A percentile compares a stretch with the other conserved stretches of the same genome.
Evolutionary conservation across 2,113 vertebrate genomes (phyloP).

Genomic region (Hemicordylus capensis): DNA sequence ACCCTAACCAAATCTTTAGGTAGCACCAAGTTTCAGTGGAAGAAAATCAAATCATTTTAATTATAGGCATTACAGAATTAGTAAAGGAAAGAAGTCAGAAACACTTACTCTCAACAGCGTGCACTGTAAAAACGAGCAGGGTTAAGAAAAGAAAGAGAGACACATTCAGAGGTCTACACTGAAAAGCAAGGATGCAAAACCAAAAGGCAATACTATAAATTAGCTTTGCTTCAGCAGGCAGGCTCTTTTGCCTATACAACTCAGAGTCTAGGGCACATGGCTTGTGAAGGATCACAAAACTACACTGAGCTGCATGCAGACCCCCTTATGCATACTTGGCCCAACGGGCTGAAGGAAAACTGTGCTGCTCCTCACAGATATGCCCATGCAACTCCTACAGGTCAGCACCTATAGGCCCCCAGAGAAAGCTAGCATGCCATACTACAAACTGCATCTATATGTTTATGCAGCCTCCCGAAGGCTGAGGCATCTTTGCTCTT

Average conservation of each 20-base stretch:
- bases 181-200: conserved; percentile 43
- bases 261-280: not conserved
- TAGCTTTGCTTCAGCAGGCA: not conserved
- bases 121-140: conserved; percentile 85
- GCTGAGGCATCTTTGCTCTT: no score
- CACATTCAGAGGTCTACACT: conserved; percentile 57
- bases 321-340: not conserved
- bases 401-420: not conserved
- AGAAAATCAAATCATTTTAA: not conserved
- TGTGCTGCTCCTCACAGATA: not conserved
- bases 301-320: not conserved
- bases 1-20: conserved; percentile 3
- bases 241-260: not conserved
- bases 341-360: not conserved
- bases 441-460: not conserved
- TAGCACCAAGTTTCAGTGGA: not conserved
- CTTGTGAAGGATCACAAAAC: not conserved
- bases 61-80: conserved; percentile 2
- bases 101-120: conserved; percentile 96
- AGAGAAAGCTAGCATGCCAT: not conserved
- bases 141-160: conserved; percentile 81
- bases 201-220: not conserved
- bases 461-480: not conserved
- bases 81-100: conserved; percentile 24
- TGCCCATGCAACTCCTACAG: not conserved